Conservation (phyloP, 2,888 invertebrate genomes). For the Ichneumoninae sp. region DNA sequence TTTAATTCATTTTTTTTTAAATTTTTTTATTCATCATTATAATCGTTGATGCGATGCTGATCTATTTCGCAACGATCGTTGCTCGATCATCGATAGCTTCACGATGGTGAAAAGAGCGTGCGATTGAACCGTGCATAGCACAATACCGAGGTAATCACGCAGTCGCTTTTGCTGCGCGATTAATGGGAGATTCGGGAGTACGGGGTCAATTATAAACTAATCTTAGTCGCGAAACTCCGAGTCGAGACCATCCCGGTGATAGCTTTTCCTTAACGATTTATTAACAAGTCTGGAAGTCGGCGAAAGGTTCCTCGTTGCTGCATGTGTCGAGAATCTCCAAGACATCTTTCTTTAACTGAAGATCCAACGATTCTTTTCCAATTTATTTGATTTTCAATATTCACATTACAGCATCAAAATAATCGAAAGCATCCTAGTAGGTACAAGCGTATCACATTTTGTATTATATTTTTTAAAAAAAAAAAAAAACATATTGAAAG, state of each 20-base stretch:
- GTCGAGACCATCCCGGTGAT: conserved; percentile 47
- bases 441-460: too few relatives aligned
- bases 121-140: neutral
- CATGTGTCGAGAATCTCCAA: neutral
- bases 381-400: neutral
- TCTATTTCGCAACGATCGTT: neutral
- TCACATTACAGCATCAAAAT: too few relatives aligned
- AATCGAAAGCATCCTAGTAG: too few relatives aligned
- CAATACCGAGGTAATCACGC: conserved; percentile 25
- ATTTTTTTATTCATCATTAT: neutral
- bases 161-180: neutral
- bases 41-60: neutral
- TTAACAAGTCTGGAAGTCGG: conserved; percentile 31
- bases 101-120: neutral
- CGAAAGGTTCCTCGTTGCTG: neutral
- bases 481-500: neutral
- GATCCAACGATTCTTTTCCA: neutral
- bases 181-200: conserved; percentile 24
- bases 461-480: too few relatives aligned
- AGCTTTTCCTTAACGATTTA: conserved; percentile 54
- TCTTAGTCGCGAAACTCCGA: conserved; percentile 18
- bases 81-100: conserved; percentile 11
- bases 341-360: neutral
- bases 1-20: neutral
- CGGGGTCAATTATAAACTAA: conserved; percentile 28